Evolutionary conservation across 2,888 invertebrate species (phyloP).

Genomic region (Chironomus riparius): DNA sequence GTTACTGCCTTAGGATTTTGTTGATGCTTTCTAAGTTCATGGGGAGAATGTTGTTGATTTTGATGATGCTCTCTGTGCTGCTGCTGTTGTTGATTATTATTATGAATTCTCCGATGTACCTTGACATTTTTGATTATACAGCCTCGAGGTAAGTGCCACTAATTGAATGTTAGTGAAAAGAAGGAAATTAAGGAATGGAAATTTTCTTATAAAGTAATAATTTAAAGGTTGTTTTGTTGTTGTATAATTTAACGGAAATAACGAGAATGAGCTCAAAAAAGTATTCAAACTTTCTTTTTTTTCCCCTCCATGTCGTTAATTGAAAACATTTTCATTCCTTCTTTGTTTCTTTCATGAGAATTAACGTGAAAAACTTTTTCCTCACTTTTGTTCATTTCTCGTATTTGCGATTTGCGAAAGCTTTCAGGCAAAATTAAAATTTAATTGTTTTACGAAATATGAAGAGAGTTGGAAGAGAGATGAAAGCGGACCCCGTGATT

Average conservation of each 20-base stretch:
- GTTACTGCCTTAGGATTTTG: not conserved
- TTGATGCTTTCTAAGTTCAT: not conserved
- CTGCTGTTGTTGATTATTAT: not conserved
- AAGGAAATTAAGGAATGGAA: not conserved
- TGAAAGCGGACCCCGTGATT: too few species aligned
- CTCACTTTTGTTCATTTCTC: not conserved
- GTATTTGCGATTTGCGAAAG: not conserved
- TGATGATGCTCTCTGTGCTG: not conserved
- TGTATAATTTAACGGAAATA: too few species aligned
- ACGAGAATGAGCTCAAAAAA: not conserved
- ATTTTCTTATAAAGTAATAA: not conserved
- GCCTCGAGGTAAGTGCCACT: slow-evolving; percentile 19
- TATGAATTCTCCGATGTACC: not conserved
- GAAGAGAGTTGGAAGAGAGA: not conserved
- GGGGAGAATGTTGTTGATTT: not conserved
- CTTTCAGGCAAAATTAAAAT: not conserved
- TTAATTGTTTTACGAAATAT: not conserved
- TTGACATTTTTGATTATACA: slow-evolving; percentile 24
- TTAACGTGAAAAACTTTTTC: not conserved
- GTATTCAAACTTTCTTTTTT: not conserved
- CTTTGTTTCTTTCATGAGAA: not conserved
- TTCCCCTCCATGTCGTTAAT: not conserved
- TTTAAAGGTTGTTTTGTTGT: not conserved
- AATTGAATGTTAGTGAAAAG: slow-evolving; percentile 2
- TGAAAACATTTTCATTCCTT: not conserved